Base-by-base conservation (phyloP, 2,113 vertebrate species). In the Oceanites oceanicus region DNA sequence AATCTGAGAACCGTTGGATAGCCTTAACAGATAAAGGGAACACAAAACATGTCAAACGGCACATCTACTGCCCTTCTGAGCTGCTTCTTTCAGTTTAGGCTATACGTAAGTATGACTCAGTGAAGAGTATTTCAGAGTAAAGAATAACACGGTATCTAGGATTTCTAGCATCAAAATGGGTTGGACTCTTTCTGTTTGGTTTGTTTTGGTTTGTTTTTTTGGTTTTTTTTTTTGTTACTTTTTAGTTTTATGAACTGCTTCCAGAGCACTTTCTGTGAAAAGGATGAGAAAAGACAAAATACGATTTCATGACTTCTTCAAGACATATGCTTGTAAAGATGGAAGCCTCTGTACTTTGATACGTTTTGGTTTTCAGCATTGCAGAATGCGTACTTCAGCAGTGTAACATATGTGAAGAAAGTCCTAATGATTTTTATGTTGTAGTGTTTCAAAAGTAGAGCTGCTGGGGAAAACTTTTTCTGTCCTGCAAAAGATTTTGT, bases 81-180 rank as follows among this genome's bases (percentile, higher is more conserved):
- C 63, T 80, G 15, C 25, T 42, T 44, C 15, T 49, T 67, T 56
- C 40, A 17, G 38, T 6, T 76, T 26, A 40, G 45, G 32, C 8
- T 30, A 0, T 6, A 19, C 4, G 0, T 11, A n/a, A 22, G 11
- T 27, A 7, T 30, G 40, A 62, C 11, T n/a, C 42, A 20, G 38
- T 50, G 26, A n/a, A 80, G 25, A 63, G 14, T 1, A 16, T 55
- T 92, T 70, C 59, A 23, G 8, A 15, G 9, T 42, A 34, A 66
- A 80, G 21, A 63, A 45, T 71, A 34, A 52, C 12, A 23, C 42
- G 27, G 3, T 73, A 17, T 36, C 9, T 78, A 36, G 34, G 49
- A 34, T 53, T 77, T 71, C 14, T 10, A 36, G 23, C 20, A 40
- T 18, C 21, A 50, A 11, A 66, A 66, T 49, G n/a, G 0, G 1